A percentile compares a stretch with the other conserved stretches of the same genome.
These are phyloP conservation scores for Nasua narica DNA, from an alignment of 2,797 vertebrate genomes.

Conservation along the genomic window DNA sequence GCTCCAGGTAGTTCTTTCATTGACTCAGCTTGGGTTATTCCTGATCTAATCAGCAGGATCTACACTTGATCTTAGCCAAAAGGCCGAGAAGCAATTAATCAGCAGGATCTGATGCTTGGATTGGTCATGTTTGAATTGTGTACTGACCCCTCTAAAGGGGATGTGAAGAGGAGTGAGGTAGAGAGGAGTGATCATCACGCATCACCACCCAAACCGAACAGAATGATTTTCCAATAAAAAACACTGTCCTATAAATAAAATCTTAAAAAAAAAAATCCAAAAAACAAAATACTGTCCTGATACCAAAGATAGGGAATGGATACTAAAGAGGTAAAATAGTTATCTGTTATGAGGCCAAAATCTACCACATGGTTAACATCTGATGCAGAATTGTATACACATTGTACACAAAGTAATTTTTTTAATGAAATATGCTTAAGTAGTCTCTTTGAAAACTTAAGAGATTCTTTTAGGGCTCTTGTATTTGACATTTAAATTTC, in stretches of 20 bases:
- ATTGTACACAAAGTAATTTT: not conserved
- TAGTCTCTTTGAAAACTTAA: slow-evolving; percentile 3
- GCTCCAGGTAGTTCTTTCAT: not conserved
- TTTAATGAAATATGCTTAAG: not conserved
- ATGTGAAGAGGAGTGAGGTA: not conserved
- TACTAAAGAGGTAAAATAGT: not conserved
- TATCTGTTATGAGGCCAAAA: not conserved
- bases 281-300: not conserved
- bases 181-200: not conserved
- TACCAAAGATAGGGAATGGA: not conserved
- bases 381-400: not conserved
- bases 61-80: not conserved
- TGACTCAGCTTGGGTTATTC: not conserved
- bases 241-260: not conserved
- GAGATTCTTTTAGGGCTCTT: not conserved
- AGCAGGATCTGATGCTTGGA: not conserved
- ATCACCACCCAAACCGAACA: not conserved
- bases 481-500: slow-evolving; percentile 40
- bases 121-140: not conserved
- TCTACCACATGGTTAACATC: not conserved
- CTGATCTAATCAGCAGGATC: not conserved
- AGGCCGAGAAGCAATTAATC: not conserved
- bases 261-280: too few species aligned
- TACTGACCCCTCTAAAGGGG: not conserved
- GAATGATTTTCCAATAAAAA: slow-evolving; percentile 42